These are phyloP conservation scores for Lophotis ruficrista DNA, from an alignment of 2,113 vertebrate genomes.

Conservation along the genomic window DNA sequence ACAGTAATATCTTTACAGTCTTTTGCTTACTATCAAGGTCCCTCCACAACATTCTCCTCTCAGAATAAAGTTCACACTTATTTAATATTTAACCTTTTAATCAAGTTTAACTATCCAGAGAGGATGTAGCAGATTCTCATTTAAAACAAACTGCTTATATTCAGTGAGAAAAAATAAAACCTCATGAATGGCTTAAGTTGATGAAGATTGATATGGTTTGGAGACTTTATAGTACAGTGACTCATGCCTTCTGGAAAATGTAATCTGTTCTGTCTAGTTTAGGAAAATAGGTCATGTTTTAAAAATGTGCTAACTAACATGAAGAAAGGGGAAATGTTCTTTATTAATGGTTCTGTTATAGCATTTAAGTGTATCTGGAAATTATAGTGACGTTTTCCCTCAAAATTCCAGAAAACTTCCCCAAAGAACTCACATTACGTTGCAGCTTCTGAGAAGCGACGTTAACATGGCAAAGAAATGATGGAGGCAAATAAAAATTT, in stretches of 20 bases:
- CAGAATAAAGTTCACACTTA: conserved; percentile 43
- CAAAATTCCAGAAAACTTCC: background rate
- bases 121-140: conserved; percentile 42
- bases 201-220: conserved; percentile 69
- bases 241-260: conserved; percentile 68
- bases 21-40: conserved; percentile 42
- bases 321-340: conserved; percentile 44
- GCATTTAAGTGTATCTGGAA: conserved; percentile 18
- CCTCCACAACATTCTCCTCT: background rate
- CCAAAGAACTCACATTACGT: rapidly evolving
- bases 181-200: conserved; percentile 57
- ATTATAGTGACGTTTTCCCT: background rate
- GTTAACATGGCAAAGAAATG: background rate
- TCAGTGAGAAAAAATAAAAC: conserved; percentile 61
- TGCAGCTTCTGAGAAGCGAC: background rate
- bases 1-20: background rate
- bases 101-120: conserved; percentile 16
- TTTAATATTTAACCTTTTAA: conserved; percentile 58
- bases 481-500: background rate
- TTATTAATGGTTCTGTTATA: conserved; percentile 39
- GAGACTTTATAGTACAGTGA: conserved; percentile 59
- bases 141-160: conserved; percentile 57
- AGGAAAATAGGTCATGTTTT: conserved; percentile 69
- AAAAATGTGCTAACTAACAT: conserved; percentile 59
- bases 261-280: conserved; percentile 62